Conservation (phyloP, 2,113 vertebrate species). For the Stigmatopora nigra region DNA sequence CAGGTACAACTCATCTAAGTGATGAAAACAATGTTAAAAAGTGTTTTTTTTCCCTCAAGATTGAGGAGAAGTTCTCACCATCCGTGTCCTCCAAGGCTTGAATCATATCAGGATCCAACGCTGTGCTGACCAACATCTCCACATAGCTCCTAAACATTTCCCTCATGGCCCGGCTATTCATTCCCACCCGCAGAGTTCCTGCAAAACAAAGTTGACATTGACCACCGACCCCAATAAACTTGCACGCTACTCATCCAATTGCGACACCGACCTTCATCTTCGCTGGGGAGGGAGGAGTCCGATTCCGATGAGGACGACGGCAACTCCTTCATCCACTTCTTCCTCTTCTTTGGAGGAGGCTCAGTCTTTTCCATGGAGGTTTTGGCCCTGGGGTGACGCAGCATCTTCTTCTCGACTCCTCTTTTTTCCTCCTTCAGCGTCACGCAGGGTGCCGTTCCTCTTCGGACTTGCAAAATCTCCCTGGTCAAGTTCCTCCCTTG, state of each 20-base stretch:
- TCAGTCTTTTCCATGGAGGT: conserved; percentile 71
- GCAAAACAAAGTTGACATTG: neutral
- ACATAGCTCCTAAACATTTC: conserved; percentile 84
- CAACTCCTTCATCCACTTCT: conserved; percentile 66
- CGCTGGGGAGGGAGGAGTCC: conserved; percentile 74
- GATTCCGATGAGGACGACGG: conserved; percentile 61
- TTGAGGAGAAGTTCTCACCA: conserved; percentile 48
- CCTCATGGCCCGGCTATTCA: conserved; percentile 77
- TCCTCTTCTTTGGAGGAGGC: conserved; percentile 70
- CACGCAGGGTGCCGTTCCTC: conserved; percentile 5
- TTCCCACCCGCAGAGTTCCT: conserved; percentile 62
- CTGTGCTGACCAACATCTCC: conserved; percentile 82
- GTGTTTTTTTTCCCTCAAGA: no score
- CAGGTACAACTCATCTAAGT: conserved; percentile 77
- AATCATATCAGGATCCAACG: conserved; percentile 82
- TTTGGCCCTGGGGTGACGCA: conserved; percentile 53
- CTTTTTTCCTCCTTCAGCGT: conserved; percentile 33
- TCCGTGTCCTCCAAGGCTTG: conserved; percentile 81
- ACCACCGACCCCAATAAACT: neutral
- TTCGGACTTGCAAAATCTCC: conserved; percentile 13
- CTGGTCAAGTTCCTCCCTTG: neutral
- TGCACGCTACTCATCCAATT: neutral
- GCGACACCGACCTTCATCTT: conserved; percentile 69
- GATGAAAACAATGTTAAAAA: neutral
- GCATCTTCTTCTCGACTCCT: conserved; percentile 32